Evolutionary conservation across 2,888 invertebrate species (phyloP).

Genomic region (Aspidapion aeneum): DNA sequence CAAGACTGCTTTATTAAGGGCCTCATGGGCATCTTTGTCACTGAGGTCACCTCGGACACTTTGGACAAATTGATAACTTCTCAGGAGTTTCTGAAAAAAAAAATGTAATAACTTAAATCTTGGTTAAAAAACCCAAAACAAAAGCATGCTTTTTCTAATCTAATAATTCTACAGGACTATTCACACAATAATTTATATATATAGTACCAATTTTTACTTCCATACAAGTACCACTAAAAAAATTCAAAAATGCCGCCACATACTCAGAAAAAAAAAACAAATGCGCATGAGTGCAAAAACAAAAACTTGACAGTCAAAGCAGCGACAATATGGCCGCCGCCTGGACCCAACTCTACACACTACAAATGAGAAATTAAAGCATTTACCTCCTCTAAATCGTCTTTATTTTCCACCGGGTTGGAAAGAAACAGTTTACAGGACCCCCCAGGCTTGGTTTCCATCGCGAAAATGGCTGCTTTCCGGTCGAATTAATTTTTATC

Average conservation of each 20-base stretch:
- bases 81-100: constrained; percentile 84
- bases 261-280: constrained; percentile 37
- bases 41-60: constrained; percentile 77
- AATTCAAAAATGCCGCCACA: constrained; percentile 43
- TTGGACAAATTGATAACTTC: constrained; percentile 75
- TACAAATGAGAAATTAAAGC: constrained; percentile 48
- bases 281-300: constrained; percentile 42
- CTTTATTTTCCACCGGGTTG: constrained; percentile 82
- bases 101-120: too few relatives aligned
- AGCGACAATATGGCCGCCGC: constrained; percentile 54
- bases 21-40: constrained; percentile 92
- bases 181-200: too few relatives aligned
- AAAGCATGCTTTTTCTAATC: too few relatives aligned
- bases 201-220: too few relatives aligned
- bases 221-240: too few relatives aligned
- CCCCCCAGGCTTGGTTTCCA: constrained; percentile 43
- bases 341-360: constrained; percentile 47
- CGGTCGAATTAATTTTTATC: constrained; percentile 54
- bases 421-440: constrained; percentile 76
- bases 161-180: too few relatives aligned
- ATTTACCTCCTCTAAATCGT: constrained; percentile 87
- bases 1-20: constrained; percentile 82
- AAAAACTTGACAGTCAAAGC: constrained; percentile 47
- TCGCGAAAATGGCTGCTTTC: constrained; percentile 35
- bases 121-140: constrained; percentile 14